Base-by-base conservation (phyloP, 2,888 invertebrate species). In the Philopedon plagiatum region DNA sequence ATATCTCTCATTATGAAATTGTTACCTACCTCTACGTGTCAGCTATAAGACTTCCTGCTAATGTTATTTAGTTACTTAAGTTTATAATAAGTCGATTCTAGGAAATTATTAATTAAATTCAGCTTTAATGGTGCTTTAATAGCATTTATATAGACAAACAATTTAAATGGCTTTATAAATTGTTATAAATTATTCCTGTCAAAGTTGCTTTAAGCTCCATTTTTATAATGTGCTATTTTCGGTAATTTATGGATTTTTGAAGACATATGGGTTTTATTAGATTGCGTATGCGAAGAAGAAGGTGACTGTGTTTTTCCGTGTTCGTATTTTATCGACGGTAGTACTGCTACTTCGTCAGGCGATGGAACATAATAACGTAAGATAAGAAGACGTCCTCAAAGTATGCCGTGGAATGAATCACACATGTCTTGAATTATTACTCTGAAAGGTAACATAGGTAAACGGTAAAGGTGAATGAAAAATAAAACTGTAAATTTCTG, bases 61-160 rank as follows among this genome's bases (percentile, higher is more conserved):
- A n/a, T 44, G 37, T 44, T 29, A 41, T 62, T n/a, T n/a, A n/a
- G n/a, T n/a, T n/a, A n/a, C n/a, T n/a, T 69, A 32, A 32, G 21
- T 54, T 44, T 62, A 9, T 69, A 62, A 51, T 56, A 18, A 7
- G 34, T 56, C 62, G 26, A 18, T 54, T 54, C 69, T 62, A 34
- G 62, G 69, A 61, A 69, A 56, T 54, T 69, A 41, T 49, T 56
- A 56, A 62, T 69, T 68, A 23, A 29, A 63, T 63, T 63, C 5
- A 49, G n/a, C 39, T 46, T 34, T 70, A 58, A 57, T 63, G 44
- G 58, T 61, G 46, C 63, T 70, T 70, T 63, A 70, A 70, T 63
- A 29, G 29, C 44, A 23, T 9, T n/a, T n/a, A n/a, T 62, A 60
- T 68, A 5, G 23, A 68, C 32, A 68, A 68, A 67, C 49, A 67